A percentile compares a stretch with the other conserved stretches of the same genome.
Conservation (phyloP, 2,797 vertebrate species). For the Protonibea diacanthus region DNA sequence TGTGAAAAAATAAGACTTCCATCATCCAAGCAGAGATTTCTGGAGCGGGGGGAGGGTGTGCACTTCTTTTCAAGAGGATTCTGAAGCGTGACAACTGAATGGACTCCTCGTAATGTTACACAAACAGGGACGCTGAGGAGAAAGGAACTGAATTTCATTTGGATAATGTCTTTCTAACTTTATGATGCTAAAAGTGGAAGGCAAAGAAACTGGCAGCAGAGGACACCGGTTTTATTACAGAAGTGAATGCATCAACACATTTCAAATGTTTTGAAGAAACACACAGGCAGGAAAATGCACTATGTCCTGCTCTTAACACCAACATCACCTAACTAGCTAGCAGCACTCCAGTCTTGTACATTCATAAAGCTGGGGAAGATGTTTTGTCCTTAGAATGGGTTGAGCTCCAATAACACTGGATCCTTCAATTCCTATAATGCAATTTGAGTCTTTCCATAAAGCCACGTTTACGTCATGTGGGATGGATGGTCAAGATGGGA, state of each 20-base stretch:
- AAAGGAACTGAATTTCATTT: constrained; percentile 13
- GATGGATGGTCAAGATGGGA: too few species aligned
- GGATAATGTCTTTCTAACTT: constrained; percentile 25
- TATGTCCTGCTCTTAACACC: background rate
- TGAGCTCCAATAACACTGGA: constrained; percentile 4
- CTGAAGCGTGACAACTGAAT: constrained; percentile 34
- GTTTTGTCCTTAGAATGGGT: background rate
- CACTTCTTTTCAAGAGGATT: constrained; percentile 34
- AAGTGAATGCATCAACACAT: constrained; percentile 18
- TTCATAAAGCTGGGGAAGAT: background rate
- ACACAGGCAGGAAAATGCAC: background rate
- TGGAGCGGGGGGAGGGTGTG: background rate
- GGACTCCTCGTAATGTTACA: constrained; percentile 13
- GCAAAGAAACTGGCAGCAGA: constrained; percentile 10
- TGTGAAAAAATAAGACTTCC: constrained; percentile 48
- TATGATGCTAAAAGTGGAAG: constrained; percentile 1
- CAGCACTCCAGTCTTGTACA: background rate
- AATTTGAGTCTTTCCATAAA: background rate
- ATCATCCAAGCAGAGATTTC: constrained; percentile 43
- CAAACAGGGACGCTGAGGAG: constrained; percentile 9
- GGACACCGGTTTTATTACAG: background rate
- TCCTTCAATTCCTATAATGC: background rate
- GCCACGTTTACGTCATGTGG: background rate
- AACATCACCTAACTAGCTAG: background rate
- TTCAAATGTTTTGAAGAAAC: background rate